Evolutionary conservation across 2,113 vertebrate genomes (phyloP).

Genomic region (Sturnira hondurensis): DNA sequence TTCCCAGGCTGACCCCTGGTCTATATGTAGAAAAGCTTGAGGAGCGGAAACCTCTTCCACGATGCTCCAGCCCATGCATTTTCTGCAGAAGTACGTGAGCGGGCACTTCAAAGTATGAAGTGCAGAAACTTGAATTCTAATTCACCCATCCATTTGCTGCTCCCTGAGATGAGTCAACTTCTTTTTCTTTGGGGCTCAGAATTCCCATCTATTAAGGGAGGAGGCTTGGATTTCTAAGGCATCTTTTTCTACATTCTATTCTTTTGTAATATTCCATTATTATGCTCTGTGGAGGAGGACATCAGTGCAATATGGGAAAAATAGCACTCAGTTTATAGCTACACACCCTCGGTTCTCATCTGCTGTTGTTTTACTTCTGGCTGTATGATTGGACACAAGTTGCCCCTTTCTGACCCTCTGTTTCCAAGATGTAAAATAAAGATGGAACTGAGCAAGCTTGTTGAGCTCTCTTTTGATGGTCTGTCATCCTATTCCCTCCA

Average conservation of each 20-base stretch:
- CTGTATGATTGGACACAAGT: not conserved
- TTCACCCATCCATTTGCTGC: not conserved
- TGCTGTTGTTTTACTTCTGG: not conserved
- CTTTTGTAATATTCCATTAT: not conserved
- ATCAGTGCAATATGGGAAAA: too few species aligned
- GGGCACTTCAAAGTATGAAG: not conserved
- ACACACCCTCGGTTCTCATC: not conserved
- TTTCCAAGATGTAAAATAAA: not conserved
- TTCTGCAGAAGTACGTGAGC: not conserved
- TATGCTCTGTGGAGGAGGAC: not conserved
- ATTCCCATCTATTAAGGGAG: not conserved
- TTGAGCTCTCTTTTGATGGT: not conserved
- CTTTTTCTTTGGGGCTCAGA: not conserved
- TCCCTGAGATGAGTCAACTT: rapidly evolving
- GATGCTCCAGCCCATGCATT: not conserved
- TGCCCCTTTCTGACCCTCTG: not conserved
- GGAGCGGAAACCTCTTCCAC: not conserved
- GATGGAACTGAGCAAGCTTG: not conserved
- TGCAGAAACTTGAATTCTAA: not conserved
- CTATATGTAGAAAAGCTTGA: not conserved
- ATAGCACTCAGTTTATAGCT: not conserved
- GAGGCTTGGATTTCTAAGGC: not conserved
- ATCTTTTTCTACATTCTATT: not conserved
- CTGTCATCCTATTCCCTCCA: not conserved
- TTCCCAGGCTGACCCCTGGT: not conserved